These are phyloP conservation scores for Brachionus rotundiformis DNA, from an alignment of 1,140 invertebrate species.

Conservation along the genomic window DNA sequence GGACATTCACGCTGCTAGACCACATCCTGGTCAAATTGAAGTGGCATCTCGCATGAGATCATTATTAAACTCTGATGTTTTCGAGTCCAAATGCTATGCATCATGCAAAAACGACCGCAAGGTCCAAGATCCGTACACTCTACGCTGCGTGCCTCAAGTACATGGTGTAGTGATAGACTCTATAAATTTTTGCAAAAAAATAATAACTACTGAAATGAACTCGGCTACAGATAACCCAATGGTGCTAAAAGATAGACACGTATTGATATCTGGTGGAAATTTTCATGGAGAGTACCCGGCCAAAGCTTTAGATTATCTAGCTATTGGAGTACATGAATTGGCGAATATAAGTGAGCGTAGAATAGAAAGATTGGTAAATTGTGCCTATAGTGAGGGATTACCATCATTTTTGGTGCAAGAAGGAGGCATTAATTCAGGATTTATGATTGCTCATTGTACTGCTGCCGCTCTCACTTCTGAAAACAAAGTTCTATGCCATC, in stretches of 20 bases:
- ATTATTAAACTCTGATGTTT: constrained; percentile 71
- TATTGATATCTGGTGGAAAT: constrained; percentile 75
- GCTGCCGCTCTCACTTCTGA: constrained; percentile 72
- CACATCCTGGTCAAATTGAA: constrained; percentile 71
- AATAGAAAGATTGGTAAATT: constrained; percentile 73
- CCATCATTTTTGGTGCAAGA: constrained; percentile 74
- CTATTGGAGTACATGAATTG: constrained; percentile 74
- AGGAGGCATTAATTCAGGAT: constrained; percentile 75
- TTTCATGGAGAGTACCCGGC: constrained; percentile 75
- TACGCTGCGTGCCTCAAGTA: constrained; percentile 74
- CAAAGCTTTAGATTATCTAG: constrained; percentile 73
- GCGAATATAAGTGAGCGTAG: constrained; percentile 74
- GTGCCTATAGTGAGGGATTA: constrained; percentile 70
- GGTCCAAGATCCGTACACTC: constrained; percentile 76
- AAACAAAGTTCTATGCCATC: constrained; percentile 76
- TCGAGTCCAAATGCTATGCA: constrained; percentile 74
- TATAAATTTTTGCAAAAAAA: constrained; percentile 1
- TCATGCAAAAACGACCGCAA: constrained; percentile 73
- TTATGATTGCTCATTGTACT: constrained; percentile 77
- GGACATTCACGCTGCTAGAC: constrained; percentile 71
- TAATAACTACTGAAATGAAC: constrained; percentile 68
- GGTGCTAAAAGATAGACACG: constrained; percentile 71
- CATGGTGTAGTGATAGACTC: constrained; percentile 54
- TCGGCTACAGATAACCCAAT: constrained; percentile 74
- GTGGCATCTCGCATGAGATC: constrained; percentile 71